Base-by-base conservation (phyloP, 2,888 invertebrate species). In the Tetramorium bicarinatum region DNA sequence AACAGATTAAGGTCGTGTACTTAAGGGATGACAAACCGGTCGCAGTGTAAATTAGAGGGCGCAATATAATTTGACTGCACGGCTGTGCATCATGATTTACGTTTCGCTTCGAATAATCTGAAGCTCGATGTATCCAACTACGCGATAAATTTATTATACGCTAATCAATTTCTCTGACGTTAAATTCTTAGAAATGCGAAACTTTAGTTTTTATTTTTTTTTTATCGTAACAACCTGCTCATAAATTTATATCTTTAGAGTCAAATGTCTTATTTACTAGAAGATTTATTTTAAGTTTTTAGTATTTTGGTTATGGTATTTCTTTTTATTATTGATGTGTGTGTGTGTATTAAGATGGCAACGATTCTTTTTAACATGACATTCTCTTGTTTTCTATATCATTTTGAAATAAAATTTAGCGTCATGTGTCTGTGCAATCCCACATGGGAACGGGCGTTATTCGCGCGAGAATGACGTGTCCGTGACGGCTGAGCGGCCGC, bases 381-480 rank as follows among this genome's bases (percentile, higher is more conserved):
- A 6, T 59, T 66, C 34, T 41, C 67, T 9, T 7, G 41, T 52
- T 34, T 59, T 69, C 15, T 11, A 29, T 64, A n/a, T 21, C n/a
- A 34, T 15, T 69, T 11, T 34, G 59, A 69, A 47, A 69, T 79
- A 69, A 69, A 69, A 59, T 59, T 59, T 47, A 11, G 7, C 34
- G 15, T 66, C 62, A n/a, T 38, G 6, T 11, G 34, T 62, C 62
- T 29, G 34, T 21, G 15, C 49, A 49, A 77, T 69, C 44, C 47
- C 71, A 49, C 25, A 71, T 38, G 49, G 59, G 59, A 71, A 25
- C 25, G 21, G 41, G 47, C 79, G 79, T 80, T 80, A 80, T 61
- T 80, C 66, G 81, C 72, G 34, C 38, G 69, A 59, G 72, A 67
- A 64, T 82, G 84, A 77, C 85, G 82, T 83, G 77, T 85, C 66